Evolutionary conservation across 1,140 invertebrate genomes (phyloP).

Genomic region (Odontomachus brunneus): DNA sequence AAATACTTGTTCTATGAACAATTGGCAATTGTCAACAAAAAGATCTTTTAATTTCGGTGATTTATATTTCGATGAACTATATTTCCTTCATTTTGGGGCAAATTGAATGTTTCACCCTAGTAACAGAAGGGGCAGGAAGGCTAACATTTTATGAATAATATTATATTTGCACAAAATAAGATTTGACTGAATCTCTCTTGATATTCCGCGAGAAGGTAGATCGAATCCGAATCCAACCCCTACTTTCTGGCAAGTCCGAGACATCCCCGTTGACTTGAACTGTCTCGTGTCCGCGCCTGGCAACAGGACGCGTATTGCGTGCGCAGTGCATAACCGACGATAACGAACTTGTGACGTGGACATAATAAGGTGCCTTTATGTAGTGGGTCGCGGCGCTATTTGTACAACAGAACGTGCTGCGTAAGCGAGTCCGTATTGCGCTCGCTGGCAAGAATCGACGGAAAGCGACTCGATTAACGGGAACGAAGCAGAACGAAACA

Average conservation of each 20-base stretch:
- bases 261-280: neutral
- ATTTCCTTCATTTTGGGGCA: no score
- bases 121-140: no score
- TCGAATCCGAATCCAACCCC: neutral
- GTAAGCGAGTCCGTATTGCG: constrained; percentile 33
- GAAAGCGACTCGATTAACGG: constrained; percentile 33
- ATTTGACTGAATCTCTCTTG: no score
- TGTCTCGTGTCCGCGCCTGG: constrained; percentile 34
- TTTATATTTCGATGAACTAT: no score
- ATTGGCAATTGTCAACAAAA: no score
- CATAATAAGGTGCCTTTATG: constrained; percentile 44
- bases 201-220: no score
- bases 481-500: neutral
- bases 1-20: no score
- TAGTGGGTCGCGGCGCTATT: constrained; percentile 33
- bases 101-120: no score
- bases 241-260: neutral
- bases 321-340: constrained; percentile 39
- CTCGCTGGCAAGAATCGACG: constrained; percentile 38
- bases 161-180: no score
- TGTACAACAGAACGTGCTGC: constrained; percentile 42
- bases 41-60: no score
- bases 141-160: no score
- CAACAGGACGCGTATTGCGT: constrained; percentile 47
- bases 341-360: constrained; percentile 49